Evolutionary conservation across 1,140 invertebrate species (phyloP).

Genomic region (Venturia canescens): DNA sequence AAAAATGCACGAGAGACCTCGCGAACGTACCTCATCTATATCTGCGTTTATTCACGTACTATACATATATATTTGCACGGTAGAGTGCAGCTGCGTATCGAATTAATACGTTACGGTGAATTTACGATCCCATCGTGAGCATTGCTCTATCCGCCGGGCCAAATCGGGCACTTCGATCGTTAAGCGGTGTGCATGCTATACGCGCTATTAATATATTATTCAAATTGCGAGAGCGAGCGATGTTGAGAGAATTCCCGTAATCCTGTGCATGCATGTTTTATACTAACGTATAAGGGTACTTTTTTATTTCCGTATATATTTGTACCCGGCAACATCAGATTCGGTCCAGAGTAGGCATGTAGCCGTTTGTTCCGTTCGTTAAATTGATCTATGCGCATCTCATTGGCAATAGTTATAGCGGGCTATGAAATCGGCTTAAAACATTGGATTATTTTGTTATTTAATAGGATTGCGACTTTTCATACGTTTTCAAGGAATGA

Average conservation of each 20-base stretch:
- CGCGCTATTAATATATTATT: constrained; percentile 44
- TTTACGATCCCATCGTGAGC: constrained; percentile 44
- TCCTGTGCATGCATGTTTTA: neutral
- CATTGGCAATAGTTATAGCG: too few relatives aligned
- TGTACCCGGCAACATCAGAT: too few relatives aligned
- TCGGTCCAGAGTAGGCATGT: too few relatives aligned
- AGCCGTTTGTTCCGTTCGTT: too few relatives aligned
- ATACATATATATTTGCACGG: neutral
- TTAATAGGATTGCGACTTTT: too few relatives aligned
- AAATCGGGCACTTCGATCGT: constrained; percentile 38
- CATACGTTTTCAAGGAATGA: too few relatives aligned
- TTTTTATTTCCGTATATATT: too few relatives aligned
- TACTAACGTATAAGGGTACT: too few relatives aligned
- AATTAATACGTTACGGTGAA: constrained; percentile 39
- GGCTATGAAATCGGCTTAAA: too few relatives aligned
- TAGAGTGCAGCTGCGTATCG: constrained; percentile 38
- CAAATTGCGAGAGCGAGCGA: constrained; percentile 26
- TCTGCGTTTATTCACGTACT: neutral
- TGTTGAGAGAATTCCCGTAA: neutral
- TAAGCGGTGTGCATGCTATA: constrained; percentile 29
- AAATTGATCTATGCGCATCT: too few relatives aligned
- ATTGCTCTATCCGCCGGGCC: constrained; percentile 23
- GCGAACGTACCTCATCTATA: neutral
- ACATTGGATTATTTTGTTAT: too few relatives aligned
- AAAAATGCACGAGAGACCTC: constrained; percentile 32